Conservation (phyloP, 2,797 vertebrate genomes). For the Linurgus olivaceus region DNA sequence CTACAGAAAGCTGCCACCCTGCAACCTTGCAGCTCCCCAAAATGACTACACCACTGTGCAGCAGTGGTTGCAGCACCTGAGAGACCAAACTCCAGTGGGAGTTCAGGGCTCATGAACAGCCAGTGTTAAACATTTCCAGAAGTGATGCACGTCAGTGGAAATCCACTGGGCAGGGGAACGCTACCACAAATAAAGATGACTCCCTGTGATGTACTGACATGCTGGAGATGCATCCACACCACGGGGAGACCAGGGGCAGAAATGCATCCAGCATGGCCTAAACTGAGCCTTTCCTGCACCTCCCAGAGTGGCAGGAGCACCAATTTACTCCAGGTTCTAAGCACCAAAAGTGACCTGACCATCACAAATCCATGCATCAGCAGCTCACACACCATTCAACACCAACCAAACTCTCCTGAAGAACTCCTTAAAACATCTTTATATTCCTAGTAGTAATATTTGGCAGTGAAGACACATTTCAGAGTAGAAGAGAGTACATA, state of each 20-base stretch:
- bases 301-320: neutral
- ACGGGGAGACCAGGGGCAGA: neutral
- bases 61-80: rapidly evolving
- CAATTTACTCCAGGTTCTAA: neutral
- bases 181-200: neutral
- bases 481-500: neutral
- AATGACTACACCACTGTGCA: neutral
- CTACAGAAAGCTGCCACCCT: neutral
- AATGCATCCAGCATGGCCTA: neutral
- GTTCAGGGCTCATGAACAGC: neutral
- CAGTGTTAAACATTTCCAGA: rapidly evolving
- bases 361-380: neutral
- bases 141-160: neutral
- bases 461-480: neutral
- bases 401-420: neutral
- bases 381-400: neutral
- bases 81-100: neutral
- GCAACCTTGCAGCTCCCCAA: neutral
- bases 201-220: rapidly evolving
- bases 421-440: neutral
- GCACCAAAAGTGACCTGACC: neutral
- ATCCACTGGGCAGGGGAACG: rapidly evolving
- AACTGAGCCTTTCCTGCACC: neutral
- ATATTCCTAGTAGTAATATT: neutral
- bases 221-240: neutral